phyloP scores from a whole-genome alignment of 2,888 invertebrate species.

The Habroteleia sp. region DNA sequence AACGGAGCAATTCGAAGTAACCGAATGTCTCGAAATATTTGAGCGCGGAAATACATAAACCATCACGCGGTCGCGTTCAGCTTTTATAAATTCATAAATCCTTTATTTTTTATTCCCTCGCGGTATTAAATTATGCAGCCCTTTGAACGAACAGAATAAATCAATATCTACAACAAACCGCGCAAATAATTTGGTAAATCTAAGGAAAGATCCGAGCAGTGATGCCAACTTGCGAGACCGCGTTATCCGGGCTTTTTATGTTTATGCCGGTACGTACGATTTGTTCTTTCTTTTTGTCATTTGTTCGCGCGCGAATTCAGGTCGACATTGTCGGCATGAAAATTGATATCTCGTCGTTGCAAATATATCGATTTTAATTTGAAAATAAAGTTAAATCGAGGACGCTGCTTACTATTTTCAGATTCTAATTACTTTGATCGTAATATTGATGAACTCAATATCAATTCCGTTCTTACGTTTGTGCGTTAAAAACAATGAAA shows the following conservation, averaged over 20 bases:
- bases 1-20: too few species aligned
- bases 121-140: slow-evolving; percentile 43
- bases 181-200: slow-evolving; percentile 54
- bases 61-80: not conserved
- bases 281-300: slow-evolving; percentile 2
- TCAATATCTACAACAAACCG: slow-evolving; percentile 49
- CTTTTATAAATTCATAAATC: slow-evolving; percentile 20
- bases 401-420: slow-evolving; percentile 2
- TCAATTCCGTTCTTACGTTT: too few species aligned
- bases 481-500: too few species aligned
- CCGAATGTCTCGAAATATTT: too few species aligned
- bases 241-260: slow-evolving; percentile 2
- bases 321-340: slow-evolving; percentile 9
- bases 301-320: slow-evolving; percentile 19
- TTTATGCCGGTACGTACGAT: too few species aligned
- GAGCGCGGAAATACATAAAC: slow-evolving; percentile 21
- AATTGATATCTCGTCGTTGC: slow-evolving; percentile 17
- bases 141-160: slow-evolving; percentile 36
- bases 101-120: slow-evolving; percentile 38
- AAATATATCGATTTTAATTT: slow-evolving; percentile 40
- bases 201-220: slow-evolving; percentile 38
- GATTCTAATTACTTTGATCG: not conserved
- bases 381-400: slow-evolving; percentile 34
- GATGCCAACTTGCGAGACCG: slow-evolving; percentile 12
- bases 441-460: too few species aligned